Conservation (phyloP, 1,140 invertebrate species). For the Philaenus spumarius region DNA sequence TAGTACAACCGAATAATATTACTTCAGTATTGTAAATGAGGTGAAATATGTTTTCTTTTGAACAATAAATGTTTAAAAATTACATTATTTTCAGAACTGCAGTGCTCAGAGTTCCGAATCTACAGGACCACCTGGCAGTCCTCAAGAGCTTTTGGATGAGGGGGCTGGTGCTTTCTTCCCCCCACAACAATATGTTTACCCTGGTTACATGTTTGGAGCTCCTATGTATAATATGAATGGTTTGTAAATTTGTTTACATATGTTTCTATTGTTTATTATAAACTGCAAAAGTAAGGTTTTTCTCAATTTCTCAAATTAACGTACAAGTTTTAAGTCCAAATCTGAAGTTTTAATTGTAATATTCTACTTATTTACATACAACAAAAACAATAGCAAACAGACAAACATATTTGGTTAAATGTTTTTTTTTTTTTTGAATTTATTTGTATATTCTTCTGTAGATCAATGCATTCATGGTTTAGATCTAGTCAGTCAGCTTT, state of each 20-base stretch:
- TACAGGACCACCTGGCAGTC: slow-evolving; percentile 27
- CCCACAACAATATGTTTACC: slow-evolving; percentile 32
- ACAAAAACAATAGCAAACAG: too few species aligned
- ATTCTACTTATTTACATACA: too few species aligned
- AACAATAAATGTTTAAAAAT: too few species aligned
- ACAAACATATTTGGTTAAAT: too few species aligned
- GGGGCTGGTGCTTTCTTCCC: slow-evolving; percentile 11
- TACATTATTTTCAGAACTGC: slow-evolving; percentile 32
- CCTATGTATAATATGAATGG: slow-evolving; percentile 35
- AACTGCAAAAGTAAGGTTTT: background rate
- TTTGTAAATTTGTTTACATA: slow-evolving; percentile 17
- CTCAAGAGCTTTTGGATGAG: slow-evolving; percentile 27
- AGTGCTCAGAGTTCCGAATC: slow-evolving; percentile 33
- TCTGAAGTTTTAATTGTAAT: too few species aligned
- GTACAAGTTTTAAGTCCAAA: slow-evolving; percentile 9
- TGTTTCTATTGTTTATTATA: slow-evolving; percentile 1
- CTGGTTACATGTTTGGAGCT: slow-evolving; percentile 35
- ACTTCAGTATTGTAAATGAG: too few species aligned
- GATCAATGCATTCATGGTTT: too few species aligned
- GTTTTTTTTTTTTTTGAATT: too few species aligned
- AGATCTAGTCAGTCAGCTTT: too few species aligned
- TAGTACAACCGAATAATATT: too few species aligned
- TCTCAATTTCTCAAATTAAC: slow-evolving; percentile 3
- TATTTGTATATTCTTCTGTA: too few species aligned
- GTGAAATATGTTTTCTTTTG: too few species aligned